These are phyloP conservation scores for Metalampra italica DNA, from an alignment of 2,888 invertebrate genomes.

Conservation along the genomic window DNA sequence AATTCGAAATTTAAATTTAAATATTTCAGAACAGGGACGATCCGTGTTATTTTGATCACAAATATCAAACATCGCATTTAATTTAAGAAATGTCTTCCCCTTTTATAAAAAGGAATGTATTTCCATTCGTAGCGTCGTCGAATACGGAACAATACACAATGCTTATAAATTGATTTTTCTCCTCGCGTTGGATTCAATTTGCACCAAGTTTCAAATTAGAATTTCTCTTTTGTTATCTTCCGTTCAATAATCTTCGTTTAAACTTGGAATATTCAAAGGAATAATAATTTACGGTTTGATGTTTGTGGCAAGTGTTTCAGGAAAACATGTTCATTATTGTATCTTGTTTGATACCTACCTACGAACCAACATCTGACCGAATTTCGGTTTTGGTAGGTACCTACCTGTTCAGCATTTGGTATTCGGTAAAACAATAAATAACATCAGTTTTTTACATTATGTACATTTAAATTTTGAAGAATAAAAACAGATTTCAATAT, in stretches of 20 bases:
- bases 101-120: too few relatives aligned
- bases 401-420: too few relatives aligned
- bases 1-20: background rate
- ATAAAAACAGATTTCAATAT: too few relatives aligned
- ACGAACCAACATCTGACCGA: too few relatives aligned
- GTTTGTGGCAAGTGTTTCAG: background rate
- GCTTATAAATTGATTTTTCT: background rate
- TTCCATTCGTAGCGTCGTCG: too few relatives aligned
- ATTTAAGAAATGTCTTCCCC: background rate
- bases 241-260: background rate
- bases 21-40: background rate
- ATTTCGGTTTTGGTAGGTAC: too few relatives aligned
- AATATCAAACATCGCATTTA: background rate
- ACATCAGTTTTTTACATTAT: too few relatives aligned
- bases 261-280: background rate
- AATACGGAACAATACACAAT: background rate
- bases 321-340: background rate
- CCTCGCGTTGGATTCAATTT: background rate
- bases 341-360: background rate
- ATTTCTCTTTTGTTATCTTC: background rate
- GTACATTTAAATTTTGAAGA: too few relatives aligned
- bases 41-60: background rate
- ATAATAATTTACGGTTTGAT: background rate
- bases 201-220: background rate
- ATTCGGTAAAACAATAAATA: too few relatives aligned